Base-by-base conservation (phyloP, 2,113 vertebrate species). In the Hepsetus odoe region DNA sequence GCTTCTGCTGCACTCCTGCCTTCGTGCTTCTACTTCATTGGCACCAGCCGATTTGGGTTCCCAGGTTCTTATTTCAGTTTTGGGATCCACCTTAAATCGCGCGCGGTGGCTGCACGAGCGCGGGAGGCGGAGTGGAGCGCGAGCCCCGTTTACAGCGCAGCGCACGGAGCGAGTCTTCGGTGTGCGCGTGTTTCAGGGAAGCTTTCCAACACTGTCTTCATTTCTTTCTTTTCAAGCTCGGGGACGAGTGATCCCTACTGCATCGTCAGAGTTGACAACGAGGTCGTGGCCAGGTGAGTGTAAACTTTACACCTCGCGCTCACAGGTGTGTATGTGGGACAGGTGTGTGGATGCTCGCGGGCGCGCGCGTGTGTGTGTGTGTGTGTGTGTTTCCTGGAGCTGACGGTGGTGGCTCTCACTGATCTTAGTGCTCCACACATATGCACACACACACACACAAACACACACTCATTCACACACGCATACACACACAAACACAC, bases 171-270 rank as follows among this genome's bases (percentile, higher is more conserved):
- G n/a, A n/a, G 3, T 20, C 12, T 49, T 49, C 20, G 18, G 11
- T n/a, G n/a, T n/a, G n/a, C n/a, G n/a, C n/a, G n/a, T n/a, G n/a
- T n/a, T n/a, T n/a, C n/a, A n/a, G n/a, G n/a, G n/a, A n/a, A n/a
- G n/a, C n/a, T n/a, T n/a, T n/a, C n/a, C n/a, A n/a, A n/a, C n/a
- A n/a, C n/a, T n/a, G 20, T 65, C 20, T 65, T n/a, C 32, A 38
- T 65, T 65, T 77, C n/a, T n/a, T n/a, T 64, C 53, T 14, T 73
- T 14, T 81, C 12, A 77, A 97, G 96, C 79, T 95, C 95, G 0
- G 95, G 96, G 38, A 96, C 94, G 85, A 97, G 96, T 8, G 94
- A 98, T 85, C 96, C 96, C 51, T 97, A 95, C 90, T 98, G 96
- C 88, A 84, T 94, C 38, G 90, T 98, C 77, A 97, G 96, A 86